phyloP scores from a whole-genome alignment of 23 tunicate species.

The Botrylloides violaceus region DNA sequence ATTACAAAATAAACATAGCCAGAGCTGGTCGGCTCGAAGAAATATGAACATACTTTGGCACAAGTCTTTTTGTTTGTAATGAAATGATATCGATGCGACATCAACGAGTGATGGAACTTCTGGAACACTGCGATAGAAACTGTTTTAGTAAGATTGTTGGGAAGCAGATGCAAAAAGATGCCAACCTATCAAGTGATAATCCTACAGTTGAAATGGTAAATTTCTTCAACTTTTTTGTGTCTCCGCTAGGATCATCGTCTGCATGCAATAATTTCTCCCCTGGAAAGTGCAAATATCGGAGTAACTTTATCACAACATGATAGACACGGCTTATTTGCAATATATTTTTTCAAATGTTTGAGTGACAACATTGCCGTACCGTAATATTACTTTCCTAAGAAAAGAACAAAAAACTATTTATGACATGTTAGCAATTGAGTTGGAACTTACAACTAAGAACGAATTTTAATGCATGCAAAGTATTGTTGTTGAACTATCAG shows the following conservation, averaged over 20 bases:
- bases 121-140: constrained; percentile 37
- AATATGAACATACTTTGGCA: constrained; percentile 18
- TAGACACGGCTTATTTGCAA: too few relatives aligned
- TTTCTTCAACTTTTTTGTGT: constrained; percentile 35
- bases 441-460: too few relatives aligned
- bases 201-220: constrained; percentile 47
- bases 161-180: not conserved
- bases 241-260: constrained; percentile 31
- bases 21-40: not conserved
- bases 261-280: constrained; percentile 65
- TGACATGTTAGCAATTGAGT: too few relatives aligned
- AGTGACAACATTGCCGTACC: too few relatives aligned
- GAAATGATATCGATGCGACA: constrained; percentile 59
- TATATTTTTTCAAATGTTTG: not conserved
- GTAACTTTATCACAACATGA: too few relatives aligned
- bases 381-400: too few relatives aligned
- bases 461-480: too few relatives aligned
- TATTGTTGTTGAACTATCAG: too few relatives aligned
- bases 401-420: too few relatives aligned
- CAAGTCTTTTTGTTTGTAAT: constrained; percentile 37
- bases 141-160: not conserved
- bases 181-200: constrained; percentile 39
- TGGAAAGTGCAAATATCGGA: too few relatives aligned
- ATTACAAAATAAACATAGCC: not conserved
- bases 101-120: constrained; percentile 74